Conservation (phyloP, 1,140 invertebrate genomes). For the Lordiphosa stackelbergi region DNA sequence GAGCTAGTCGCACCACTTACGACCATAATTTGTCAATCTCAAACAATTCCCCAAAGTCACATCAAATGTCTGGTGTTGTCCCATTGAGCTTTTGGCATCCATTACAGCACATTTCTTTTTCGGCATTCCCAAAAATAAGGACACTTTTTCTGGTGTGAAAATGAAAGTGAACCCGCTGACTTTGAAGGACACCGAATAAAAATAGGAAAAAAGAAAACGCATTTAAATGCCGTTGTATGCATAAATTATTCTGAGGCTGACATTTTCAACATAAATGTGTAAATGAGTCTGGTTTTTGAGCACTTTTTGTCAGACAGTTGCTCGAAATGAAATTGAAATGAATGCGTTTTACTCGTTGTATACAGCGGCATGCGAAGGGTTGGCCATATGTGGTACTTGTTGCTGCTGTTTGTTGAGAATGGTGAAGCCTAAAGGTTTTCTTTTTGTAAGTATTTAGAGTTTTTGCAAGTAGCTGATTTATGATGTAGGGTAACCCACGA, state of each 20-base stretch:
- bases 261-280: slow-evolving; percentile 48
- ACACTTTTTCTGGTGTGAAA: slow-evolving; percentile 46
- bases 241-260: slow-evolving; percentile 59
- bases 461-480: too few species aligned
- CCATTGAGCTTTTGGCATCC: slow-evolving; percentile 60
- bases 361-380: slow-evolving; percentile 4
- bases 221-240: slow-evolving; percentile 63
- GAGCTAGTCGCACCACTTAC: slow-evolving; percentile 69
- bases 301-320: slow-evolving; percentile 3
- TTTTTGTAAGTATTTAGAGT: too few species aligned
- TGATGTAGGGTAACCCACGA: too few species aligned
- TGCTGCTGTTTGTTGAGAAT: slow-evolving; percentile 12
- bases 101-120: slow-evolving; percentile 51
- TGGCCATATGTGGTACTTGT: slow-evolving; percentile 30
- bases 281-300: slow-evolving; percentile 46
- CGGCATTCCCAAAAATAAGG: slow-evolving; percentile 16
- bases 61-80: slow-evolving; percentile 53
- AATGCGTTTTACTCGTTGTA: slow-evolving; percentile 7
- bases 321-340: slow-evolving; percentile 44
- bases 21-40: slow-evolving; percentile 72
- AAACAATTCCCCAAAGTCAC: slow-evolving; percentile 63
- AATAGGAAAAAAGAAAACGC: slow-evolving; percentile 27
- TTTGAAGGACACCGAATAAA: slow-evolving; percentile 19
- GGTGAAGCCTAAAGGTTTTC: too few species aligned
- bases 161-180: slow-evolving; percentile 47